Evolutionary conservation across 2,888 invertebrate genomes (phyloP), one percentile per base, ranked within the genome.

Genomic region (Yponomeuta cagnagella): DNA sequence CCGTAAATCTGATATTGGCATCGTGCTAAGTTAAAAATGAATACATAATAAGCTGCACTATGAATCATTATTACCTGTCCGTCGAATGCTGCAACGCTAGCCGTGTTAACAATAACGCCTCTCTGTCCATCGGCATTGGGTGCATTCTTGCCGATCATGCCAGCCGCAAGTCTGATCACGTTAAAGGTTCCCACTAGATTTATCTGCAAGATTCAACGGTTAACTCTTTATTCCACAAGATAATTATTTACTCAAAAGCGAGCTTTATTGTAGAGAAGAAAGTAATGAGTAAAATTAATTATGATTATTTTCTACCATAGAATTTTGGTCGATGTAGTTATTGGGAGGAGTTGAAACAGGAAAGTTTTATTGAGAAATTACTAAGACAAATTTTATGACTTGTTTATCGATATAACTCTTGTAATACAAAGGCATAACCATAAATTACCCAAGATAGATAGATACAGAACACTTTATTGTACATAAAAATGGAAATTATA

Each of bases 101-200:
- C 97, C 0, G 99, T 99, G 84, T 99, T 99, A 1, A 99, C 93
- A 69, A 99, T 94, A 0, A 99, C 97, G 6, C 99, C 99, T 69
- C 98, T 93, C 81, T 97, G 96, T 0, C 97, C 97, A 83, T 97
- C 96, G 68, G 90, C 90, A 82, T 98, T 95, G 0, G 97, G 96
- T 64, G 94, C 93, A 83, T 99, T 99, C 78, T 96, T 93, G 12
- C 95, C 96, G 82, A 99, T 98, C 71, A 98, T 79, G 0, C 96
- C 97, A 5, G 94, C 96, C 0, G 96, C 93, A 72, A 99, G 89
- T 23, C 99, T 94, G 70, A 96, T 96, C 0, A 98, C 97, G 87
- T 99, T 99, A 86, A 99, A 99, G 0, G 98, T 97, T 5, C 99
- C 99, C 67, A 95, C 89, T 8, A 97, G 93, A 82, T 99, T 99